Base-by-base conservation (phyloP, 2,888 invertebrate species). In the Protophormia terraenovae region DNA sequence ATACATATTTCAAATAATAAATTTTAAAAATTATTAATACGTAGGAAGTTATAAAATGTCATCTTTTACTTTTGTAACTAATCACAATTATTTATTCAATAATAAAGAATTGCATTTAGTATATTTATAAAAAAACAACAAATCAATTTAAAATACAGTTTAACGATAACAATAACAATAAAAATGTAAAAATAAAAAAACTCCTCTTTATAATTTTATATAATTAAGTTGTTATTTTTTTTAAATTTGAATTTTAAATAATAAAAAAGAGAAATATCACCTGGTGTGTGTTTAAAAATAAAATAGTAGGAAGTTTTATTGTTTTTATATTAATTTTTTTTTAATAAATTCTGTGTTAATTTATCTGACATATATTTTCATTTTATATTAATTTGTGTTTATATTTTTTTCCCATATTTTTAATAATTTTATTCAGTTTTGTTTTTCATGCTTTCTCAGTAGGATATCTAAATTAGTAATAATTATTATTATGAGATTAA, bases 281-380 rank as follows among this genome's bases (percentile, higher is more conserved):
- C 41, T 29, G 64, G 16, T 14, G 41, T 64, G 62, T 67, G n/a
- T n/a, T n/a, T 29, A 19, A 75, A 22, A 29, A 58, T 19, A 12
- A 38, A 38, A 47, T 78, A n/a, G 41, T 24, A 22, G 64, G 38
- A 67, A 58, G 14, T 35, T 50, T 41, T 22, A 10, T 62, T 19
- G 2, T 60, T 60, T 32, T 47, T 35, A 12, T 22, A 10, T 62
- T 22, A 1, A 38, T 62, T 38, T 50, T 27, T 71, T 60, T 14
- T 32, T 19, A 14, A 53, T 24, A 32, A 38, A 67, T n/a, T 19
- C 3, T 19, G 3, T 64, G 19, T 64, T 62, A 66, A 66, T 73
- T 73, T 47, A 80, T 38, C 6, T 73, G 73, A 73, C 73, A 80
- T 27, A 47, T 80, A 66, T 80, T 66, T 72, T 53, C 22, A 72